phyloP scores from a whole-genome alignment of 2,113 vertebrate species.

The Megaleporinus macrocephalus region DNA sequence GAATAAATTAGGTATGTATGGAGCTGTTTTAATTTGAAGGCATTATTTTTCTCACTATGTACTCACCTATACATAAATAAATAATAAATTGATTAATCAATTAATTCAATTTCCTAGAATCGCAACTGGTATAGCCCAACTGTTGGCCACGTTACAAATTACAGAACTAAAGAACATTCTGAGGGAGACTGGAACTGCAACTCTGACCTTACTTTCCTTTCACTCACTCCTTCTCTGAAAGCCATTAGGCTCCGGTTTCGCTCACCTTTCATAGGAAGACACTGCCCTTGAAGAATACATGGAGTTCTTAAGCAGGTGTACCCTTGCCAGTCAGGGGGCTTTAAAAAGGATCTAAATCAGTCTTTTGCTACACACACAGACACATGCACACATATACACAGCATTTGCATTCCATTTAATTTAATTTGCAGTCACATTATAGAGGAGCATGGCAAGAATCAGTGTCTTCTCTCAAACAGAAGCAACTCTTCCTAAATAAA shows the following conservation, averaged over 20 bases:
- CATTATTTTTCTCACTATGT: too few species aligned
- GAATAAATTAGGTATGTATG: too few species aligned
- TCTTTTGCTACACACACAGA: conserved; percentile 1
- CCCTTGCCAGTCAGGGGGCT: conserved; percentile 35
- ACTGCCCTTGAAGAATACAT: conserved; percentile 57
- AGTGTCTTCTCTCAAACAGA: background rate
- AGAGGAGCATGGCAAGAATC: background rate
- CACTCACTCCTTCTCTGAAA: conserved; percentile 47
- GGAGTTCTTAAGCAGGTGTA: conserved; percentile 54
- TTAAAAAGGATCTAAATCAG: conserved; percentile 44
- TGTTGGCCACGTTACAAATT: background rate
- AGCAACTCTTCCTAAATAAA: background rate
- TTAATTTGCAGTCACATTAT: conserved; percentile 3
- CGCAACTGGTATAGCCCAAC: background rate
- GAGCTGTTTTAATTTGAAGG: too few species aligned
- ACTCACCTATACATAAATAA: too few species aligned
- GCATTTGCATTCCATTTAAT: conserved; percentile 4
- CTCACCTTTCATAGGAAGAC: conserved; percentile 56
- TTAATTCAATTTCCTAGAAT: background rate
- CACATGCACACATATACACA: conserved; percentile 26
- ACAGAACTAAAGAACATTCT: background rate
- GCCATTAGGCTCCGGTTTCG: conserved; percentile 61
- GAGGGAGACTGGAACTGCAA: background rate
- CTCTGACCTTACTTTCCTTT: conserved; percentile 45
- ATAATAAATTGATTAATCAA: too few species aligned